Conservation (phyloP, 30 jellyfish, hydroid and myxozoan genomes). For the Chironex yamaguchii region DNA sequence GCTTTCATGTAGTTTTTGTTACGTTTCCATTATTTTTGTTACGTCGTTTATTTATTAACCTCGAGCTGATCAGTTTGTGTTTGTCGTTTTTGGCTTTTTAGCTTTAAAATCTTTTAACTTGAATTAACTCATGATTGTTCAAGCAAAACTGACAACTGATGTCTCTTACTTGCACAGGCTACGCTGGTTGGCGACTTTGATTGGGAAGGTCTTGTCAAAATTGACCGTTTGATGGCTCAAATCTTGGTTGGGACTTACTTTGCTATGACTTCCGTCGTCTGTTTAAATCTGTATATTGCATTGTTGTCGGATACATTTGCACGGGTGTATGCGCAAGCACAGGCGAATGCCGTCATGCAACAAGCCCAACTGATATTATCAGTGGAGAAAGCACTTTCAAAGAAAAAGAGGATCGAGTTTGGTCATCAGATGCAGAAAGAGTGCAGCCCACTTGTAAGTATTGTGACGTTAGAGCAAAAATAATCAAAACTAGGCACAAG, state of each 20-base stretch:
- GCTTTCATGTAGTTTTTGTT: too few species aligned
- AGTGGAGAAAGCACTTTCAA: slow-evolving; percentile 81
- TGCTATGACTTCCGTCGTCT: slow-evolving; percentile 96
- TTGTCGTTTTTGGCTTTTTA: too few species aligned
- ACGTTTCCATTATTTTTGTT: too few species aligned
- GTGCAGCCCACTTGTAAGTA: slow-evolving; percentile 93
- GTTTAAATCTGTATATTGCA: slow-evolving; percentile 96
- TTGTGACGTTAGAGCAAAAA: too few species aligned
- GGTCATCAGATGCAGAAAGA: slow-evolving; percentile 94
- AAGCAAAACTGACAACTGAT: too few species aligned
- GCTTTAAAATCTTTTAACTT: too few species aligned
- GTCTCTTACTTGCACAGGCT: slow-evolving; percentile 72
- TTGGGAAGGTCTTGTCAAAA: slow-evolving; percentile 94
- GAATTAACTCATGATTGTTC: too few species aligned
- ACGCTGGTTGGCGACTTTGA: slow-evolving; percentile 96
- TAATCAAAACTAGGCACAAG: too few species aligned
- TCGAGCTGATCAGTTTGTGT: too few species aligned
- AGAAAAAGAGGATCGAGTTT: slow-evolving; percentile 76
- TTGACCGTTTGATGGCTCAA: slow-evolving; percentile 97
- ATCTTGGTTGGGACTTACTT: slow-evolving; percentile 93
- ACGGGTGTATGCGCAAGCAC: slow-evolving; percentile 98
- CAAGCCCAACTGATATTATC: slow-evolving; percentile 89
- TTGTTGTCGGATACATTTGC: slow-evolving; percentile 94
- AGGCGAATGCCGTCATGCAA: slow-evolving; percentile 99
- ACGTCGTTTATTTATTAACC: too few species aligned